Conservation (phyloP, 2,888 invertebrate genomes). For the Pachydiplax longipennis region DNA sequence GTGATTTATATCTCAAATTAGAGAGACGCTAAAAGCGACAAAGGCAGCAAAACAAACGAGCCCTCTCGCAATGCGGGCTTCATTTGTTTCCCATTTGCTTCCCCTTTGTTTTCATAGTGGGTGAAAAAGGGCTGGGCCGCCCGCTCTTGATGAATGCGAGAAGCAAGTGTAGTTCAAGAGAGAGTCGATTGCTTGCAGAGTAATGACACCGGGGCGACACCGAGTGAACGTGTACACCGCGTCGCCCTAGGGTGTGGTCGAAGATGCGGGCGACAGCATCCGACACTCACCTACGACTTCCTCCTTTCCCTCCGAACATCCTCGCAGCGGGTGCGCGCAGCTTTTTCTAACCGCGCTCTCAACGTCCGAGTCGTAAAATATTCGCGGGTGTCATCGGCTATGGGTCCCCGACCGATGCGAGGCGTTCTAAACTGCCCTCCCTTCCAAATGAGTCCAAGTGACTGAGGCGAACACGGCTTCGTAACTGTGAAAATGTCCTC, state of each 20-base stretch:
- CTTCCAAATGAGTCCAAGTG: no score
- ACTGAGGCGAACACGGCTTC: no score
- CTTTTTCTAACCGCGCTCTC: not conserved
- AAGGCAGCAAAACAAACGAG: not conserved
- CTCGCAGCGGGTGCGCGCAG: not conserved
- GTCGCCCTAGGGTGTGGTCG: constrained; percentile 15
- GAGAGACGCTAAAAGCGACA: not conserved
- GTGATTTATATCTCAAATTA: not conserved
- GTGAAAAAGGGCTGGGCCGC: not conserved
- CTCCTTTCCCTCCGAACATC: not conserved
- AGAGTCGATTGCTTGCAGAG: not conserved
- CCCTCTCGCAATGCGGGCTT: not conserved
- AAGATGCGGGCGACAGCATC: not conserved
- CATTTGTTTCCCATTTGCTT: not conserved
- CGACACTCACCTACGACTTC: not conserved
- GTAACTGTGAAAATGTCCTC: no score
- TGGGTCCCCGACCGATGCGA: not conserved
- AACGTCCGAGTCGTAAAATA: not conserved
- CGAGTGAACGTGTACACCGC: not conserved
- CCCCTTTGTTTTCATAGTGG: not conserved
- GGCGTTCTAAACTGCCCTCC: no score
- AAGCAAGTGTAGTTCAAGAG: not conserved
- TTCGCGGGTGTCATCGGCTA: not conserved
- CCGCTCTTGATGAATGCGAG: not conserved
- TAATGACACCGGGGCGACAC: constrained; percentile 29